These are phyloP conservation scores for Meiosimyza platycephala DNA, from an alignment of 2,888 invertebrate genomes.

Conservation along the genomic window DNA sequence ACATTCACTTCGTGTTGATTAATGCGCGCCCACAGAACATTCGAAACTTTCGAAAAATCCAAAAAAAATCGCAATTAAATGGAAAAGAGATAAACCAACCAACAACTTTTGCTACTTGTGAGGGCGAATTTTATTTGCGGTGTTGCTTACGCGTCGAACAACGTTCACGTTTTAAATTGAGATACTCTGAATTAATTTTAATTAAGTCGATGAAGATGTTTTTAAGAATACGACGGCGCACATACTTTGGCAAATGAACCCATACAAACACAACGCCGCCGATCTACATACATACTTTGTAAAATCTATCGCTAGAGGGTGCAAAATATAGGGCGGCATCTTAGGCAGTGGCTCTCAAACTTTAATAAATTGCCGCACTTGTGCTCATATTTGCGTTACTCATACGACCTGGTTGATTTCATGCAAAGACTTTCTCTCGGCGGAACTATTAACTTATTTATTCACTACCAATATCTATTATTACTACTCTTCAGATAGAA, in stretches of 20 bases:
- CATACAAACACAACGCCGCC: background rate
- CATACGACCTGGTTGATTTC: no score
- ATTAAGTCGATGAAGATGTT: constrained; percentile 48
- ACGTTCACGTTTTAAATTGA: constrained; percentile 54
- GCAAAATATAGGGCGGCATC: constrained; percentile 38
- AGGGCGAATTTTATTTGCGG: constrained; percentile 2
- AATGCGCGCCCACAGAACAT: background rate
- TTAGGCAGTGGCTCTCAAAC: constrained; percentile 30
- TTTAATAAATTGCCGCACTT: background rate
- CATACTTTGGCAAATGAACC: background rate
- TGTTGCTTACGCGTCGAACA: constrained; percentile 51
- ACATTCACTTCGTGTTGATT: background rate
- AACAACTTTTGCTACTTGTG: background rate
- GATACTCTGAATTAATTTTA: constrained; percentile 50
- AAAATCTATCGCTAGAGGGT: constrained; percentile 5
- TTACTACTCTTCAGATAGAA: no score
- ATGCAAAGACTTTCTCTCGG: no score
- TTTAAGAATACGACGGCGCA: background rate
- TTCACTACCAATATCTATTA: no score
- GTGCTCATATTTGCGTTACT: no score
- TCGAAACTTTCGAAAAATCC: background rate
- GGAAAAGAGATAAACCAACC: background rate
- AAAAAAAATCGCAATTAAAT: background rate
- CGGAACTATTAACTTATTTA: no score
- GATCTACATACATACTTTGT: background rate